phyloP scores from a whole-genome alignment of 2,888 invertebrate genomes.

The Drosophila borborema region DNA sequence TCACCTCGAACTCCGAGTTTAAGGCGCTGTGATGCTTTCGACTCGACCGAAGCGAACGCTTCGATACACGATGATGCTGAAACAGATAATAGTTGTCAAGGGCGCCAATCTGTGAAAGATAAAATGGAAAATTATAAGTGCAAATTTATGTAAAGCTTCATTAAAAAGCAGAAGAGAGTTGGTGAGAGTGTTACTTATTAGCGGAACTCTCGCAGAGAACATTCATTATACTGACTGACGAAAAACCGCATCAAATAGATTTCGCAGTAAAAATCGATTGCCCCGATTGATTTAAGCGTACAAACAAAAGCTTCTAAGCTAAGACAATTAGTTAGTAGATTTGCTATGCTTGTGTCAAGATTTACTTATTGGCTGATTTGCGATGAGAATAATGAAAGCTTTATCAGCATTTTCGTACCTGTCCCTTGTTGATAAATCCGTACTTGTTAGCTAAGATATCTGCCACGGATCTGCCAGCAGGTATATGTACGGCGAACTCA shows the following conservation, averaged over 20 bases:
- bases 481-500: slow-evolving; percentile 94
- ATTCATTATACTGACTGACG: no score
- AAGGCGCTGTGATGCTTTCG: slow-evolving; percentile 92
- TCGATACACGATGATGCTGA: slow-evolving; percentile 93
- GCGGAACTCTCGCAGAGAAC: neutral
- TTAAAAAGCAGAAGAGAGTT: neutral
- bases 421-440: slow-evolving; percentile 94
- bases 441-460: slow-evolving; percentile 92
- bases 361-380: neutral
- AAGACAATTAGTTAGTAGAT: neutral
- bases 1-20: slow-evolving; percentile 91
- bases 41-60: slow-evolving; percentile 92
- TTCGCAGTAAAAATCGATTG: neutral
- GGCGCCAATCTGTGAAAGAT: slow-evolving; percentile 92
- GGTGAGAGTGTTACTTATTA: neutral
- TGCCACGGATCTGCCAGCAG: slow-evolving; percentile 90
- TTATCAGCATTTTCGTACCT: slow-evolving; percentile 87
- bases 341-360: neutral
- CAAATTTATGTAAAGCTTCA: neutral
- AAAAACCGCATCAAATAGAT: neutral
- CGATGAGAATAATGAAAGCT: neutral
- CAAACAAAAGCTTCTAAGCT: neutral
- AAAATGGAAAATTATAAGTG: slow-evolving; percentile 16
- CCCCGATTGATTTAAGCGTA: neutral
- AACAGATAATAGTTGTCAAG: slow-evolving; percentile 94